Percentiles rank a stretch among this genome's conserved stretches.
Conservation (phyloP, 2,888 invertebrate species). For the Melolontha melolontha region DNA sequence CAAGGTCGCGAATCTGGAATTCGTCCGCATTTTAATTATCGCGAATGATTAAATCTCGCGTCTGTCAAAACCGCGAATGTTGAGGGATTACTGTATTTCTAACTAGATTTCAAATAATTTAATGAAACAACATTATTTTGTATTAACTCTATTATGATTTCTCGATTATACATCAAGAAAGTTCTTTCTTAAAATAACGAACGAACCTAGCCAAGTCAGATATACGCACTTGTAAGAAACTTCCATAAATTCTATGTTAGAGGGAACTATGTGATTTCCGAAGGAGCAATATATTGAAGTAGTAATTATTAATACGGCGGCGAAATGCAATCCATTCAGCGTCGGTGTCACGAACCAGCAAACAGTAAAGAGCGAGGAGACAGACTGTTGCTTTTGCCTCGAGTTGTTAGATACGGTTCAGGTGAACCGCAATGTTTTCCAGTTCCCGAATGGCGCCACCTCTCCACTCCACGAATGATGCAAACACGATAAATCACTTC, state of each 20-base stretch:
- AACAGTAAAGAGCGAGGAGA: constrained; percentile 12
- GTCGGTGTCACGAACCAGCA: constrained; percentile 14
- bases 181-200: too few species aligned
- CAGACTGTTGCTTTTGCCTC: constrained; percentile 32
- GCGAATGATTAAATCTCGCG: too few species aligned
- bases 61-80: too few species aligned
- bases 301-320: constrained; percentile 15
- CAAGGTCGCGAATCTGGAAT: too few species aligned
- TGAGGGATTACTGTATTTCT: too few species aligned
- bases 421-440: constrained; percentile 38
- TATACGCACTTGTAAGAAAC: too few species aligned
- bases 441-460: constrained; percentile 29
- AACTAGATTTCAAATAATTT: too few species aligned
- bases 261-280: neutral
- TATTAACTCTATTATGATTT: too few species aligned
- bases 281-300: neutral
- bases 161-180: too few species aligned
- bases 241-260: neutral
- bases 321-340: constrained; percentile 19
- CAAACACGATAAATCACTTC: constrained; percentile 50
- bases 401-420: constrained; percentile 39
- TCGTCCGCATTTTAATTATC: too few species aligned
- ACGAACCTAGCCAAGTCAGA: too few species aligned
- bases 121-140: too few species aligned
- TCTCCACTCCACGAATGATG: constrained; percentile 30